A percentile compares a stretch with the other conserved stretches of the same genome.
These are phyloP conservation scores for Rhimphoctona megacephalus DNA, from an alignment of 2,888 invertebrate genomes.

Conservation along the genomic window DNA sequence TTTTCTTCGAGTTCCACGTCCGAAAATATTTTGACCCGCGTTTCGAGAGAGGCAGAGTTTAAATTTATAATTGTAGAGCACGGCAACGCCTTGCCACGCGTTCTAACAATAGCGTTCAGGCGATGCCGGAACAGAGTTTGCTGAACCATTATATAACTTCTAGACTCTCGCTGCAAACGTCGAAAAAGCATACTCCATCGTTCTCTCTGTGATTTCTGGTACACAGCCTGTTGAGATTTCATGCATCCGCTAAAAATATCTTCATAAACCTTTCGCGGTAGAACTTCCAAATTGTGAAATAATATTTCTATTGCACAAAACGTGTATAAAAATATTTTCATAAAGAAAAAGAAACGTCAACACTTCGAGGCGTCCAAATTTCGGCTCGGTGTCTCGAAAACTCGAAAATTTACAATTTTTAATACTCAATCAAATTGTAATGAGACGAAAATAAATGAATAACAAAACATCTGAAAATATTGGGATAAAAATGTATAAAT, in stretches of 20 bases:
- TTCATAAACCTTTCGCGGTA: neutral
- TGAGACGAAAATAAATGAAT: neutral
- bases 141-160: slow-evolving; percentile 81
- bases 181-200: neutral
- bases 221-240: slow-evolving; percentile 42
- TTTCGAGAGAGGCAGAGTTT: slow-evolving; percentile 81
- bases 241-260: slow-evolving; percentile 61
- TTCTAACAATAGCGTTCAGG: slow-evolving; percentile 77
- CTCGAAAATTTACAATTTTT: neutral
- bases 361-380: neutral
- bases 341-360: neutral
- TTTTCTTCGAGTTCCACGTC: slow-evolving; percentile 67
- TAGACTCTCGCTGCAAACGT: slow-evolving; percentile 45
- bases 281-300: slow-evolving; percentile 19
- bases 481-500: neutral
- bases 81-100: slow-evolving; percentile 61
- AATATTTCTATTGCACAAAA: slow-evolving; percentile 6
- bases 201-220: neutral
- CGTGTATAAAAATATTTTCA: slow-evolving; percentile 2
- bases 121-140: slow-evolving; percentile 78
- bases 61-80: slow-evolving; percentile 82
- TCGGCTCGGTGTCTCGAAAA: neutral
- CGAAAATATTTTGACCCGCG: slow-evolving; percentile 83
- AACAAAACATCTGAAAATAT: neutral
- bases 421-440: neutral